Percentiles rank a stretch among this genome's conserved stretches.
These are phyloP conservation scores for Panorpa germanica DNA, from an alignment of 2,888 invertebrate genomes.

Conservation along the genomic window DNA sequence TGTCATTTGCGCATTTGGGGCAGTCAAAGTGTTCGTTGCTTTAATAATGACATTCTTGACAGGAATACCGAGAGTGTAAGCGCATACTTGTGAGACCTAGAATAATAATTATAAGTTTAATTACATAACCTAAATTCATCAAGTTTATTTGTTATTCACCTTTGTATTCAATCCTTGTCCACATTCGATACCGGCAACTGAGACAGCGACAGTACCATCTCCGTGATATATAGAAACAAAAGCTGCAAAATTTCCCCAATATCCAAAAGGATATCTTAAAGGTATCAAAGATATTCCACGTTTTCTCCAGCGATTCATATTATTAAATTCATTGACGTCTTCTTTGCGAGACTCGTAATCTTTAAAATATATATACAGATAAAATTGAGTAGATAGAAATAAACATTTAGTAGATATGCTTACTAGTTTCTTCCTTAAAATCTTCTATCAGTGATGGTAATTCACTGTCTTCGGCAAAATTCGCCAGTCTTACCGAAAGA, in stretches of 20 bases:
- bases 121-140: no score
- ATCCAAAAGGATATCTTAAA: conserved; percentile 41
- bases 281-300: conserved; percentile 48
- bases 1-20: conserved; percentile 45
- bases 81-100: conserved; percentile 57
- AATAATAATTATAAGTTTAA: no score
- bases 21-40: conserved; percentile 38
- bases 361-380: conserved; percentile 22
- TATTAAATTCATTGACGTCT: conserved; percentile 38
- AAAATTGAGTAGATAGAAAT: conserved; percentile 12
- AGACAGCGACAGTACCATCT: conserved; percentile 50
- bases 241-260: conserved; percentile 32
- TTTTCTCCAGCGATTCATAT: conserved; percentile 63
- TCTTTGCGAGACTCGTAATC: conserved; percentile 34
- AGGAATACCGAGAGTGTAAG: conserved; percentile 46
- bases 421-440: conserved; percentile 23
- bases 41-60: conserved; percentile 44
- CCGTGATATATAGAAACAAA: conserved; percentile 46
- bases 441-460: conserved; percentile 29
- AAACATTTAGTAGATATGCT: neutral
- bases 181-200: conserved; percentile 54
- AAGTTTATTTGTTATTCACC: no score
- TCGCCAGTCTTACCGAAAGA: conserved; percentile 32
- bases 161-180: conserved; percentile 70
- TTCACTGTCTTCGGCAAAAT: conserved; percentile 24